Base-by-base conservation (phyloP, 30 jellyfish, hydroid and myxozoan species). In the Hydra vulgaris region DNA sequence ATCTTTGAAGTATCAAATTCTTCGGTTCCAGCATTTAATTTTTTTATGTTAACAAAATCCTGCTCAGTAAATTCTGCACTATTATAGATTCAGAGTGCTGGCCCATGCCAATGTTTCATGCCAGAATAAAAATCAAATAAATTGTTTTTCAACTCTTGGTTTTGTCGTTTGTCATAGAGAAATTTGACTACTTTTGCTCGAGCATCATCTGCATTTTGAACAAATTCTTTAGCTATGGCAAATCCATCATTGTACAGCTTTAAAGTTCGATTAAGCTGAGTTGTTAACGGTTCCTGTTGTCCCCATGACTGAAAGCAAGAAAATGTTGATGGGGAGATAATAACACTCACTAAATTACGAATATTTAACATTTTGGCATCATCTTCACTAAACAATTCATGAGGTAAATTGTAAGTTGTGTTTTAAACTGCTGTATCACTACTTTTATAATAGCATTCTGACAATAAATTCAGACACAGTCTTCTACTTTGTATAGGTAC, bases 171-270 rank as follows among this genome's bases (percentile, higher is more conserved):
- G 66, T 89, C 96, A 82, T 80, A 84, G 23, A 89, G 85, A 15
- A 89, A 73, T 25, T 67, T 70, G 20, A 89, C 88, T 53, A 67
- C 79, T 15, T 56, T 72, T 18, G 96, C 96, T 24, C 88, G 85
- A 52, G 96, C 95, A 80, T 89, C 96, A 74, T 89, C 96, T 1
- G 96, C 96, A 84, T 89, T 89, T 77, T 89, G 96, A 19, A 89
- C 74, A 1, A 89, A 88, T 61, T 89, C 96, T 69, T 89, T 89
- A n/a, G 87, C 56, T 40, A 89, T 79, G n/a, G 96, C 91, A 54
- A 86, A 56, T 27, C 94, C 96, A 79, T 89, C 96, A 16, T 86
- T 88, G 73, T 89, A 89, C 73, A 80, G 95, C 17, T 75, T 68
- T 17, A 89, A 76, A 40, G 84, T 53, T 23, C 89, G 79, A 69